Percentiles rank a stretch among this genome's conserved stretches.
phyloP scores from a whole-genome alignment of 2,888 invertebrate species.

The Drymonia ruficornis region DNA sequence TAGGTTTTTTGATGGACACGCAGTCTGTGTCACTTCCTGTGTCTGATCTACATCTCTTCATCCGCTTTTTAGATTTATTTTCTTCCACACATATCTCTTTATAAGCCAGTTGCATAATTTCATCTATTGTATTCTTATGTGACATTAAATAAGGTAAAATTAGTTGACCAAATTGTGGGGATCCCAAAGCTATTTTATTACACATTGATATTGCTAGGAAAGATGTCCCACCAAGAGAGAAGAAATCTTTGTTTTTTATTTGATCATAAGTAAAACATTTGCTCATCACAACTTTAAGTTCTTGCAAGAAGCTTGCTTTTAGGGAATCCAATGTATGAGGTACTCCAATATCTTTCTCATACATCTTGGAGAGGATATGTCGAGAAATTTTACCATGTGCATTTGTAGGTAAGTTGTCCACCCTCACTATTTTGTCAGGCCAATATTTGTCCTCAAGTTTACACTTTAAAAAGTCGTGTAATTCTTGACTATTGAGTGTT shows the following conservation, averaged over 20 bases:
- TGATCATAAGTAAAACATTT: slow-evolving; percentile 57
- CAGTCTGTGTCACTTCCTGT: slow-evolving; percentile 20
- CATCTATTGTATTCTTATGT: slow-evolving; percentile 66
- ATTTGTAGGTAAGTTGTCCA: slow-evolving; percentile 86
- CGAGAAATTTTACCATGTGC: slow-evolving; percentile 89
- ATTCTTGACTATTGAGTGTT: slow-evolving; percentile 58
- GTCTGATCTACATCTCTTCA: slow-evolving; percentile 46
- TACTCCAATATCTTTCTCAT: slow-evolving; percentile 46
- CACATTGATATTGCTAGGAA: slow-evolving; percentile 87
- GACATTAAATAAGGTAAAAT: slow-evolving; percentile 84
- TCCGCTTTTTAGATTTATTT: slow-evolving; percentile 45
- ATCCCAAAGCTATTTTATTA: slow-evolving; percentile 78
- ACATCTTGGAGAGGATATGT: slow-evolving; percentile 68
- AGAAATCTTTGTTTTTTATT: slow-evolving; percentile 78
- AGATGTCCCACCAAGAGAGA: slow-evolving; percentile 89
- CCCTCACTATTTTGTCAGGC: slow-evolving; percentile 87
- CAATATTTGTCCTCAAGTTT: slow-evolving; percentile 79
- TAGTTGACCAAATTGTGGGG: slow-evolving; percentile 71
- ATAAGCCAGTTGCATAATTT: slow-evolving; percentile 57
- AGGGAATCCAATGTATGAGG: slow-evolving; percentile 48
- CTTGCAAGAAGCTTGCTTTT: slow-evolving; percentile 54
- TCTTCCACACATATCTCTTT: slow-evolving; percentile 51
- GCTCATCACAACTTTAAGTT: slow-evolving; percentile 52
- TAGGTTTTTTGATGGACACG: slow-evolving; percentile 34
- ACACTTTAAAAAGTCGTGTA: slow-evolving; percentile 69